Evolutionary conservation across 2,113 vertebrate genomes (phyloP), one percentile per base, ranked within the genome.

Genomic region (Brachypteracias leptosomus): DNA sequence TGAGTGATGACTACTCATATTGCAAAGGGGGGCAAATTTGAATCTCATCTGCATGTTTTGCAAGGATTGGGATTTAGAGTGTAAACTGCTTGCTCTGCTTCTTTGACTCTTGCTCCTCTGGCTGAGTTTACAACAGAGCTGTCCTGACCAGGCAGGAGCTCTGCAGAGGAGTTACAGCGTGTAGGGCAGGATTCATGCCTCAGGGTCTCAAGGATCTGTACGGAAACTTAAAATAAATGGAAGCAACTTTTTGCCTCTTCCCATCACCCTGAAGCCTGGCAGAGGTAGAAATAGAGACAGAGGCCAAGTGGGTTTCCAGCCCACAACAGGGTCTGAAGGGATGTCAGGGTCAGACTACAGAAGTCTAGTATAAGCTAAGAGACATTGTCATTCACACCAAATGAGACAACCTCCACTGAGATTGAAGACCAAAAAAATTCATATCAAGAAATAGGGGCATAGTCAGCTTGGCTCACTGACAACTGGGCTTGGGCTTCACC

Each of bases 1-100:
- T 66, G 49, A 93, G 65, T 78, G 84, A 87, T 95, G 80, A 95
- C 40, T 87, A 40, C 70, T 85, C 13, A 3, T 22, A 31, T 25
- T 74, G 68, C 24, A 71, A 76, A 86, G 38, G 22, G 51, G 63
- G 20, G 5, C 0, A 16, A 71, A 80, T 81, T 86, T 84, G 46
- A 97, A 90, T 93, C 20, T 89, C 65, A 55, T 88, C 65, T 93
- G 61, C 55, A 24, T 59, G 57, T 78, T 95, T 86, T 97, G 51
- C 38, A 86, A 77, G 38, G 36, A 74, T 21, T 74, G 67, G 25
- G 51, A 86, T 80, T 95, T 88, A 71, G 31, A 83, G 29, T 0
- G 0, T 46, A 38, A 96, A 80, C 19, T 70, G 28, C 59, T 92
- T 73, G 46, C 36, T 92, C 31, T 96, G 74, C 44, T 71, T 28